Evolutionary conservation across 2,113 vertebrate species (phyloP).

Genomic region (Poeciliopsis occidentalis): DNA sequence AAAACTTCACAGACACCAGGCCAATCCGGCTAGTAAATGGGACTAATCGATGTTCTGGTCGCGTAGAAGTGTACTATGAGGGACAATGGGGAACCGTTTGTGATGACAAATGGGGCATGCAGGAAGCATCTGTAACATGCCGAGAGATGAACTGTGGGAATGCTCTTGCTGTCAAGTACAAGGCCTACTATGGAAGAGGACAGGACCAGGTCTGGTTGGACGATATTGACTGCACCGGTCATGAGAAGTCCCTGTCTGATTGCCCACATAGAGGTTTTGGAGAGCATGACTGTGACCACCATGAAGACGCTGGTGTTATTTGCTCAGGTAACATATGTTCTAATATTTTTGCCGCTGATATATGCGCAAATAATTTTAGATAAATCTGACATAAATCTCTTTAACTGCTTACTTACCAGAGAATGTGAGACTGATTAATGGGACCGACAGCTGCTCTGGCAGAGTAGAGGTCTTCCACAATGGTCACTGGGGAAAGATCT

Average conservation of each 20-base stretch:
- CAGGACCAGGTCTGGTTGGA: too few relatives aligned
- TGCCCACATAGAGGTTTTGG: conserved; percentile 66
- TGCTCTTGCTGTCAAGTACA: too few relatives aligned
- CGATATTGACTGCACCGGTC: conserved; percentile 60
- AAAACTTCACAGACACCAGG: conserved; percentile 48
- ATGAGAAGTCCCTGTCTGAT: conserved; percentile 58
- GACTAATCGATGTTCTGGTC: conserved; percentile 58
- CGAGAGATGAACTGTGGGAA: conserved; percentile 68
- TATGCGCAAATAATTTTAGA: not conserved
- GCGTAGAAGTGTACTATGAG: conserved; percentile 63
- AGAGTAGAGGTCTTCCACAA: conserved; percentile 59
- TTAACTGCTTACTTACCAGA: conserved; percentile 37
- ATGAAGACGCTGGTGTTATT: conserved; percentile 65
- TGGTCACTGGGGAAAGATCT: conserved; percentile 58
- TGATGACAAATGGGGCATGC: conserved; percentile 72
- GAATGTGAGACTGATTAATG: conserved; percentile 57
- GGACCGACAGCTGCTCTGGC: conserved; percentile 66
- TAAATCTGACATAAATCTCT: not conserved
- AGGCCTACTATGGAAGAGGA: too few relatives aligned
- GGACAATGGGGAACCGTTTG: conserved; percentile 71
- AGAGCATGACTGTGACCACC: conserved; percentile 66
- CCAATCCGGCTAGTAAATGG: conserved; percentile 61
- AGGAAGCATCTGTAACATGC: conserved; percentile 59
- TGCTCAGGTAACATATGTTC: conserved; percentile 62
- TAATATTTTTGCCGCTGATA: not conserved